Evolutionary conservation across 2,113 vertebrate genomes (phyloP).

Genomic region (Periophthalmus modestus): DNA sequence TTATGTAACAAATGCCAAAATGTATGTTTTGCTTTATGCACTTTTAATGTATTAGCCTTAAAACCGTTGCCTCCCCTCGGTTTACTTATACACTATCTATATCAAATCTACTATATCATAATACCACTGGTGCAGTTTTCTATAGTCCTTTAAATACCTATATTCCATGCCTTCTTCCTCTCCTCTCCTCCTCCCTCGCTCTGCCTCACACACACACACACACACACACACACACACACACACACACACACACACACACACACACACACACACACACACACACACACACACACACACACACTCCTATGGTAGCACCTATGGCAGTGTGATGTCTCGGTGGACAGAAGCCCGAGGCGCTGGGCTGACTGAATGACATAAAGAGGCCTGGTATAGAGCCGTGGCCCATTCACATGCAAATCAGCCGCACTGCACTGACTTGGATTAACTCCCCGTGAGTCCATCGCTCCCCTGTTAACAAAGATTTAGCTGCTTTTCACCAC

Average conservation of each 20-base stretch:
- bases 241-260: no score
- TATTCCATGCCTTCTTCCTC: slow-evolving; percentile 3
- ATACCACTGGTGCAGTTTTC: not conserved
- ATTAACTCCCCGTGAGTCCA: slow-evolving; percentile 98
- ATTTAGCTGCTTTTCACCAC: slow-evolving; percentile 88
- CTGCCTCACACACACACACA: not conserved
- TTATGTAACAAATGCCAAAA: not conserved
- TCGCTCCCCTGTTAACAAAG: slow-evolving; percentile 92
- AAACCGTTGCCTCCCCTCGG: not conserved
- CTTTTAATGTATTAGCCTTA: not conserved
- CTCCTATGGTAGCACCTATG: slow-evolving; percentile 37
- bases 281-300: slow-evolving; percentile 15
- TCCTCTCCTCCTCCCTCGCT: no score
- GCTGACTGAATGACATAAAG: slow-evolving; percentile 87
- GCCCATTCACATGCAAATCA: slow-evolving; percentile 96
- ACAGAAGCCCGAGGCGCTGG: slow-evolving; percentile 76
- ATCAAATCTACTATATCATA: no score
- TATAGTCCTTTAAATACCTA: not conserved
- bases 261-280: not conserved
- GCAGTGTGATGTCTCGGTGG: slow-evolving; percentile 87
- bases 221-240: slow-evolving; percentile 12
- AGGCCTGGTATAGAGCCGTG: slow-evolving; percentile 83
- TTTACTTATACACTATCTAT: not conserved
- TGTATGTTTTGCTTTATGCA: not conserved
- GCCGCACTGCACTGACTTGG: slow-evolving; percentile 89